A percentile compares a stretch with the other conserved stretches of the same genome.
phyloP scores from a whole-genome alignment of 2,113 vertebrate species.

The Puffinus mauretanicus region DNA sequence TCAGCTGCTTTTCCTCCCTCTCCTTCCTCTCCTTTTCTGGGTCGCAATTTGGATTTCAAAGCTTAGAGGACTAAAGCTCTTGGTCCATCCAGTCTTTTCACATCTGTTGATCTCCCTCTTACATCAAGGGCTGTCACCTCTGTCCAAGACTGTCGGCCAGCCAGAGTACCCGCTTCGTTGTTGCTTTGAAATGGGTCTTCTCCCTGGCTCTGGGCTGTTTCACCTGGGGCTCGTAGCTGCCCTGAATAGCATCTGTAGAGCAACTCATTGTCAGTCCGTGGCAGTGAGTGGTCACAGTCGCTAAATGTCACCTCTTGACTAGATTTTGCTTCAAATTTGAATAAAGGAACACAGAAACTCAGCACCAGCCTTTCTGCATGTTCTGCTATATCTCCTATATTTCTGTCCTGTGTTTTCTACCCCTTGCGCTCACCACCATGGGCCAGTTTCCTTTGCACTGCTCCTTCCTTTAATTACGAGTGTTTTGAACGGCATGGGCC shows the following conservation, averaged over 20 bases:
- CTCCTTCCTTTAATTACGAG: background rate
- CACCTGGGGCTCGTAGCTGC: background rate
- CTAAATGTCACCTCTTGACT: background rate
- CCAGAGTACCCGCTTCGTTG: accelerated
- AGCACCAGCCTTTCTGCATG: too few relatives aligned
- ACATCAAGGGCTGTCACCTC: accelerated
- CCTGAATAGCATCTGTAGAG: background rate
- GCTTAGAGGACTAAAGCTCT: background rate
- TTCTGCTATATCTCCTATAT: accelerated
- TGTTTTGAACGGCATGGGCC: accelerated
- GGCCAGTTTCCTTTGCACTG: background rate
- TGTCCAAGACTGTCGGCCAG: background rate
- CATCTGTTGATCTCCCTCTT: background rate
- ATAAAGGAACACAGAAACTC: background rate
- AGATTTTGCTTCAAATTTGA: background rate
- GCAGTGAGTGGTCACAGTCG: background rate
- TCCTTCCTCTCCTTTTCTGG: background rate
- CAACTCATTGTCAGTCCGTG: too few relatives aligned
- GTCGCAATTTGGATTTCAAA: background rate
- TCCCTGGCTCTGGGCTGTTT: background rate
- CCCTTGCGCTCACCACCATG: background rate
- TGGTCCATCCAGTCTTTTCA: accelerated
- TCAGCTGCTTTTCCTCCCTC: background rate
- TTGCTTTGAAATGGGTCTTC: background rate
- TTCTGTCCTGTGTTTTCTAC: background rate